Evolutionary conservation across 2,888 invertebrate genomes (phyloP).

Genomic region (Biston stratarius): DNA sequence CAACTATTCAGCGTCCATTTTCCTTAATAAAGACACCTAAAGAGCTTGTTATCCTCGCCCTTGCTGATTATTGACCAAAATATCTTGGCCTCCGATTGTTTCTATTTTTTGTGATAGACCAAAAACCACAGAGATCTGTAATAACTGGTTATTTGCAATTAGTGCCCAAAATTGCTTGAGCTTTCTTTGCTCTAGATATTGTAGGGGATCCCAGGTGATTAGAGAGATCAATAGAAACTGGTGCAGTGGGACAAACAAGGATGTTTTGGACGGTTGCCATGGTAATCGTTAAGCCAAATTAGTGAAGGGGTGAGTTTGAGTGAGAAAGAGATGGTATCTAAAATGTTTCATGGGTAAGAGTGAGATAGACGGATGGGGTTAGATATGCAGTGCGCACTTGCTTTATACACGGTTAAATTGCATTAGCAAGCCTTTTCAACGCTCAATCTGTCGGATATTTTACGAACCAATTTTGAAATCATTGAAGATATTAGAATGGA

Average conservation of each 20-base stretch:
- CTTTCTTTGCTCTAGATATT: constrained; percentile 29
- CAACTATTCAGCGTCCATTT: constrained; percentile 69
- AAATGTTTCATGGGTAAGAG: constrained; percentile 41
- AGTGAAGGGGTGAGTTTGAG: constrained; percentile 67
- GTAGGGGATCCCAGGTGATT: constrained; percentile 40
- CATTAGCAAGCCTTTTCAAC: constrained; percentile 70
- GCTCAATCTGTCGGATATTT: constrained; percentile 51
- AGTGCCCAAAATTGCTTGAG: constrained; percentile 22
- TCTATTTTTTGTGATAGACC: background rate
- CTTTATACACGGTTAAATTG: constrained; percentile 74
- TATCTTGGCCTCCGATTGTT: constrained; percentile 56
- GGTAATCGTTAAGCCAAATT: constrained; percentile 73
- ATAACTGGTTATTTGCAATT: constrained; percentile 17
- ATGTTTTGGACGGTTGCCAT: constrained; percentile 79
- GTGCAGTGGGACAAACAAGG: constrained; percentile 57
- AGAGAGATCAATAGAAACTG: constrained; percentile 64
- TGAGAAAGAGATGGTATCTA: constrained; percentile 50
- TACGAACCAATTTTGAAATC: background rate
- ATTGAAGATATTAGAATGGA: background rate
- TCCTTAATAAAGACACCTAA: constrained; percentile 44
- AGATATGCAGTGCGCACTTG: constrained; percentile 72
- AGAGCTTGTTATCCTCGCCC: constrained; percentile 51
- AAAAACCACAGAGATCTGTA: constrained; percentile 15
- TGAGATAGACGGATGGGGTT: constrained; percentile 60
- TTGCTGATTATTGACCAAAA: constrained; percentile 49